Percentiles rank a stretch among this genome's conserved stretches.
These are phyloP conservation scores for Alviniconcha strummeri DNA, from an alignment of 2,888 invertebrate species.

Conservation along the genomic window DNA sequence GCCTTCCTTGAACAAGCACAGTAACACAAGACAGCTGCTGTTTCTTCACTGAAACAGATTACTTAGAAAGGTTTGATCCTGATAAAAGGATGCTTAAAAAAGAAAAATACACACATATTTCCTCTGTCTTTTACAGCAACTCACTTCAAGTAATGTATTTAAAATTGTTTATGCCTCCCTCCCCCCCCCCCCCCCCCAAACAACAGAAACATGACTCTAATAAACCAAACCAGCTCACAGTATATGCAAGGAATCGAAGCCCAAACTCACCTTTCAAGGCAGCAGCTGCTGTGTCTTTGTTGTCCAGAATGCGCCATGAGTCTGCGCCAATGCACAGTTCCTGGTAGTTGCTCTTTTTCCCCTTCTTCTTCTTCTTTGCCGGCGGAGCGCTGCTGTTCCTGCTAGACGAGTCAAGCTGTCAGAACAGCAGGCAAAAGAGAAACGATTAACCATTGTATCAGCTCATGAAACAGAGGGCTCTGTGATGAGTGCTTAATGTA, in stretches of 20 bases:
- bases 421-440: background rate
- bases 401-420: background rate
- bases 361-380: background rate
- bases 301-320: background rate
- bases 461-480: background rate
- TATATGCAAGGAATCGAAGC: too few relatives aligned
- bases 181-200: too few relatives aligned
- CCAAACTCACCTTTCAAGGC: slow-evolving; percentile 1
- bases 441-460: background rate
- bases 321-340: background rate
- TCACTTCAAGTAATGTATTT: too few relatives aligned
- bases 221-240: too few relatives aligned
- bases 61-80: too few relatives aligned
- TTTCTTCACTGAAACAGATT: too few relatives aligned
- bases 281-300: background rate
- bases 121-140: background rate
- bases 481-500: background rate
- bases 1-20: too few relatives aligned
- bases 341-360: background rate
- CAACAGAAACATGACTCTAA: background rate
- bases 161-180: too few relatives aligned
- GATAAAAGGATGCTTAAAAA: too few relatives aligned
- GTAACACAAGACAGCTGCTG: too few relatives aligned
- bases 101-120: background rate
- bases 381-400: background rate